A percentile compares a stretch with the other conserved stretches of the same genome.
Conservation (phyloP, 1,140 invertebrate genomes). For the Formica selysi region DNA sequence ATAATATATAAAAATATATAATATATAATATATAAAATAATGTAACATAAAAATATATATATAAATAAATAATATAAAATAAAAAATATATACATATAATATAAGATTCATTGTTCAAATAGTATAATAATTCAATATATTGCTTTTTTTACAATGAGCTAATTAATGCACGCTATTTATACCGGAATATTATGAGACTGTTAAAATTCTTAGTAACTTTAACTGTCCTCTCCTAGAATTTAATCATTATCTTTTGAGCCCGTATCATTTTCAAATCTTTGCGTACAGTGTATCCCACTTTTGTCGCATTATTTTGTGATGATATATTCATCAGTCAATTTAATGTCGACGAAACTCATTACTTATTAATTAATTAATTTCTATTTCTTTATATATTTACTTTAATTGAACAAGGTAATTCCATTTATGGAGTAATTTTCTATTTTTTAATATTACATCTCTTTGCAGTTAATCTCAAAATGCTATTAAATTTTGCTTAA, state of each 20-base stretch:
- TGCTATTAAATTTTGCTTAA: background rate
- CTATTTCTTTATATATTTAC: background rate
- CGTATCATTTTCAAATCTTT: slow-evolving; percentile 24
- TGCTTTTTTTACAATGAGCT: background rate
- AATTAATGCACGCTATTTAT: background rate
- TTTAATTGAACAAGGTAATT: background rate
- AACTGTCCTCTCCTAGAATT: background rate
- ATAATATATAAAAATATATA: slow-evolving; percentile 20
- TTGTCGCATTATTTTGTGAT: background rate
- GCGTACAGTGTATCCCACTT: background rate
- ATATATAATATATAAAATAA: slow-evolving; percentile 18
- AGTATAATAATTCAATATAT: background rate
- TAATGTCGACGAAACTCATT: background rate
- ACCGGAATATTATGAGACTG: too few relatives aligned
- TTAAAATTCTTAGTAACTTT: too few relatives aligned
- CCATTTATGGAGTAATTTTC: background rate
- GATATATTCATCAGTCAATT: background rate
- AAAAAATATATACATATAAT: slow-evolving; percentile 21
- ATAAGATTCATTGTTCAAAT: background rate
- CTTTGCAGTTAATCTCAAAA: background rate
- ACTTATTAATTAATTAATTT: background rate
- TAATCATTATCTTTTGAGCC: slow-evolving; percentile 1
- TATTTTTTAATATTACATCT: background rate
- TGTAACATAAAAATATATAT: slow-evolving; percentile 32
- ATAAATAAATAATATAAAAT: slow-evolving; percentile 25